A percentile compares a stretch with the other conserved stretches of the same genome.
Evolutionary conservation across 2,113 vertebrate species (phyloP).

Genomic region (Catharus fuscescens): DNA sequence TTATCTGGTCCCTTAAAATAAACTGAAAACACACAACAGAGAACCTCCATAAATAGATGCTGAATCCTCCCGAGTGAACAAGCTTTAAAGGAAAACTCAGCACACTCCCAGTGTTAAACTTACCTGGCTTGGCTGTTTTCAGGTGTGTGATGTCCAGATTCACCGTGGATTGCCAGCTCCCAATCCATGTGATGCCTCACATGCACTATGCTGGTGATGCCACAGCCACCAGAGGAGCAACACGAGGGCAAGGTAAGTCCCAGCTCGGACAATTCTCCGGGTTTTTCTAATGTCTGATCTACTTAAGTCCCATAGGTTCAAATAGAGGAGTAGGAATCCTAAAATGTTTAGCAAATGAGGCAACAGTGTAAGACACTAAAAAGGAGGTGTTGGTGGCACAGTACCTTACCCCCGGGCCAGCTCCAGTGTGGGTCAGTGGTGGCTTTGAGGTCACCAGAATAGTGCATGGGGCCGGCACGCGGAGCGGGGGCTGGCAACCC

Average conservation of each 20-base stretch:
- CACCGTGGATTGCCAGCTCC: slow-evolving; percentile 69
- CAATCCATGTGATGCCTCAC: slow-evolving; percentile 57
- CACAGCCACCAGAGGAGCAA: slow-evolving; percentile 63
- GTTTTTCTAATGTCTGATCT: slow-evolving; percentile 24
- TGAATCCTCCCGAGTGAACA: slow-evolving; percentile 40
- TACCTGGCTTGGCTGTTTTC: slow-evolving; percentile 61
- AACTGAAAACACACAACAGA: slow-evolving; percentile 1
- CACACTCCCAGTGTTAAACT: slow-evolving; percentile 23
- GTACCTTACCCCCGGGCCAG: slow-evolving; percentile 62
- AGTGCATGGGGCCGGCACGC: slow-evolving; percentile 55
- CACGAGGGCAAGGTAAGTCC: slow-evolving; percentile 48
- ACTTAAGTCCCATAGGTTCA: slow-evolving; percentile 22
- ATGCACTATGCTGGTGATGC: slow-evolving; percentile 56
- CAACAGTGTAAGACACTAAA: slow-evolving; percentile 53
- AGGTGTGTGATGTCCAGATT: slow-evolving; percentile 72
- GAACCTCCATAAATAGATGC: slow-evolving; percentile 16
- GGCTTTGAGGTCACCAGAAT: slow-evolving; percentile 59
- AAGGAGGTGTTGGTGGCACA: slow-evolving; percentile 67
- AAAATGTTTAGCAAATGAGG: slow-evolving; percentile 40
- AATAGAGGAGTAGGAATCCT: slow-evolving; percentile 34
- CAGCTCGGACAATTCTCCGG: slow-evolving; percentile 1
- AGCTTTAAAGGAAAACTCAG: slow-evolving; percentile 48
- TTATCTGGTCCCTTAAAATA: slow-evolving; percentile 9
- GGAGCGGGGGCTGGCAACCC: slow-evolving; percentile 59
- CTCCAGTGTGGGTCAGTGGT: slow-evolving; percentile 62